phyloP scores from a whole-genome alignment of 2,888 invertebrate species.

The Parasteatoda lunata region DNA sequence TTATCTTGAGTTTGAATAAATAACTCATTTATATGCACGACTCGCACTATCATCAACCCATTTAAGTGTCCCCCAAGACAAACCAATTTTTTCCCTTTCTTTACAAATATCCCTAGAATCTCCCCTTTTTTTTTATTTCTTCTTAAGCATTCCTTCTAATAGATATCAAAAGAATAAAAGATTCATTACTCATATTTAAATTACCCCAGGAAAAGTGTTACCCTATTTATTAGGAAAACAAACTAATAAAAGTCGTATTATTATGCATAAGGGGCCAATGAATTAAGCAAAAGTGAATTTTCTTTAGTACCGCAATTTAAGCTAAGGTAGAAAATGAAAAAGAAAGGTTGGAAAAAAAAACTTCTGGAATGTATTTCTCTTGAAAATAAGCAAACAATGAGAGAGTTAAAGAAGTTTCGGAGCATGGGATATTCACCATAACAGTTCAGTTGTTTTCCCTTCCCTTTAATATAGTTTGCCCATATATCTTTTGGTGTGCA shows the following conservation, averaged over 20 bases:
- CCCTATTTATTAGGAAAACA: slow-evolving; percentile 16
- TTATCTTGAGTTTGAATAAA: neutral
- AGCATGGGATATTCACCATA: neutral
- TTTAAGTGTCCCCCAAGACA: slow-evolving; percentile 6
- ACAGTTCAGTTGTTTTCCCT: neutral
- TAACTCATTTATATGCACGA: neutral
- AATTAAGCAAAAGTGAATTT: neutral
- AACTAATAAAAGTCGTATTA: slow-evolving; percentile 45
- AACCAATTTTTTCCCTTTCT: neutral
- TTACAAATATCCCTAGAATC: neutral
- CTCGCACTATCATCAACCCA: neutral
- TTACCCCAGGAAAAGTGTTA: slow-evolving; percentile 18
- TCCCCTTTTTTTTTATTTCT: neutral
- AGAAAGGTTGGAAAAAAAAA: neutral
- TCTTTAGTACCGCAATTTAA: slow-evolving; percentile 9
- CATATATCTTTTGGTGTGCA: neutral
- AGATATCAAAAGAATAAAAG: slow-evolving; percentile 20
- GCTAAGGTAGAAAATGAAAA: neutral
- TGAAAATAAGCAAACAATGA: neutral
- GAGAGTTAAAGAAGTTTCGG: neutral
- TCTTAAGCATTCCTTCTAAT: neutral
- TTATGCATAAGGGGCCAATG: slow-evolving; percentile 19
- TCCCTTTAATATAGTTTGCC: neutral
- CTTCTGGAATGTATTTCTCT: neutral
- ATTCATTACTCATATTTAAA: slow-evolving; percentile 44